Evolutionary conservation across 1,140 invertebrate species (phyloP).

Genomic region (Nilaparvata lugens): DNA sequence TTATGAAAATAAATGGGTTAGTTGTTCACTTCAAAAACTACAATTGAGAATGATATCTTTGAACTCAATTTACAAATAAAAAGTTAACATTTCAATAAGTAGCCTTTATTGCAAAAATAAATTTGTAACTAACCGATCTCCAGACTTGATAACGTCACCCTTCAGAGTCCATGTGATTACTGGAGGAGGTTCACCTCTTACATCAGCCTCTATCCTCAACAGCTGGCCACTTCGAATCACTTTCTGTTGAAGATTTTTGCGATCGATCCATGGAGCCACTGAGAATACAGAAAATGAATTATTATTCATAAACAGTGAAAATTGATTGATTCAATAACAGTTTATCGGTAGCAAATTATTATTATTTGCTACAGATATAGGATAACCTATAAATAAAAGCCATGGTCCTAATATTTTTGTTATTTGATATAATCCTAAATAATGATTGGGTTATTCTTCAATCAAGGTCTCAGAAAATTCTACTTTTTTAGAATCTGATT

Average conservation of each 20-base stretch:
- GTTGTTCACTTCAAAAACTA: too few species aligned
- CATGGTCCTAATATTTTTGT: too few species aligned
- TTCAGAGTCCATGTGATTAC: slow-evolving; percentile 78
- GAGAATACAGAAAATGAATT: slow-evolving; percentile 21
- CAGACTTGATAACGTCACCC: slow-evolving; percentile 32
- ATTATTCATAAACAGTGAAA: not conserved
- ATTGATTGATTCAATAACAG: not conserved
- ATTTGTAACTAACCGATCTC: slow-evolving; percentile 1
- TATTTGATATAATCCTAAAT: too few species aligned
- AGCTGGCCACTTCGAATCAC: slow-evolving; percentile 76
- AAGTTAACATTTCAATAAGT: too few species aligned
- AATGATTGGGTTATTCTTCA: too few species aligned
- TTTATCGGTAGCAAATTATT: not conserved
- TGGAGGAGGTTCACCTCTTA: slow-evolving; percentile 87
- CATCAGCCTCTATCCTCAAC: slow-evolving; percentile 77
- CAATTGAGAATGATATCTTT: too few species aligned
- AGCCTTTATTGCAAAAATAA: too few species aligned
- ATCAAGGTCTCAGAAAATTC: too few species aligned
- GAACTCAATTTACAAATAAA: too few species aligned
- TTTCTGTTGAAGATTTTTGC: slow-evolving; percentile 82
- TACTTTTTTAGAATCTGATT: too few species aligned
- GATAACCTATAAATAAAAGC: not conserved
- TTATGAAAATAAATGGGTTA: too few species aligned
- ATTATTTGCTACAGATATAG: not conserved
- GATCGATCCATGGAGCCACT: slow-evolving; percentile 91